Base-by-base conservation (phyloP, 2,888 invertebrate species). In the Taenaris catops region DNA sequence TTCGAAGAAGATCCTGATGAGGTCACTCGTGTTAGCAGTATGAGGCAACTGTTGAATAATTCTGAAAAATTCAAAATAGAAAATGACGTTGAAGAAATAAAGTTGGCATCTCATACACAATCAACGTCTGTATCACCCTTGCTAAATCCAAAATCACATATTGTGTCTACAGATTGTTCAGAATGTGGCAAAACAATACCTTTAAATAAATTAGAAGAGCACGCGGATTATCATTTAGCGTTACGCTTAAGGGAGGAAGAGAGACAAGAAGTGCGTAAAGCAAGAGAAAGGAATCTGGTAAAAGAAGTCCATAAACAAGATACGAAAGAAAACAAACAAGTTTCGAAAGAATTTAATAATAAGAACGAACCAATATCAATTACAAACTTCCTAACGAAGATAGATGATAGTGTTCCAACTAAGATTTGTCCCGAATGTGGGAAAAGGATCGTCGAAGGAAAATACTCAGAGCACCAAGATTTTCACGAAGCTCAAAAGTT, bases 401-500 rank as follows among this genome's bases (percentile, higher is more conserved):
- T 75, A n/a, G 74, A 83, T 47, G 55, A 56, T 6, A 61, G 51
- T 24, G 46, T 65, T 16, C 65, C 64, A 17, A 73, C 72, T 17
- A 81, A 89, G 54, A 72, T 63, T 23, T 97, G 96, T 71, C 51
- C 83, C 0, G 90, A 93, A 59, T 97, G 96, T 71, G 84, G 89
- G 11, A 89, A 90, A 59, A 76, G 66, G 41, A 79, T 96, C 32
- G 65, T 87, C 5, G 48, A 88, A 2, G 87, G 88, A 41, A 92
- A 92, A 40, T 84, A 92, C 51, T 65, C 86, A 0, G 93, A 95
- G 58, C 97, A 97, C 73, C 71, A 89, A 53, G 97, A 97, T 78
- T 96, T 91, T 65, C 97, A 97, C 68, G 88, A 93, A 53, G 97
- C 97, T 2, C 90, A 92, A 58, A 91, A 91, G 57, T 67, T 97